Conservation (phyloP, 2,888 invertebrate species). For the Pterostichus madidus region DNA sequence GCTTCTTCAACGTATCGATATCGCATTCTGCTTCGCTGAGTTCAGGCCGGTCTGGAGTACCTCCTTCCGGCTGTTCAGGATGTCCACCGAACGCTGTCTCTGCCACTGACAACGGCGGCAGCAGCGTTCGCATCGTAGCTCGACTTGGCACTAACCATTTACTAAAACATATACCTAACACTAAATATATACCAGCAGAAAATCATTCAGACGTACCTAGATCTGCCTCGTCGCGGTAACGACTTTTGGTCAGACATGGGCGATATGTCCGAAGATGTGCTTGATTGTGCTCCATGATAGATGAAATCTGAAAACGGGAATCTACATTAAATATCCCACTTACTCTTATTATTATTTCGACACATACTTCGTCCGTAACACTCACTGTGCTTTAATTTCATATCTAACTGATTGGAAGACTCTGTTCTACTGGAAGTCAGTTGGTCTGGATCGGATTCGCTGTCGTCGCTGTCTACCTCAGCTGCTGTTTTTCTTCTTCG, state of each 20-base stretch:
- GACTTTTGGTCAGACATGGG: conserved; percentile 89
- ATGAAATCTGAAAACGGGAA: conserved; percentile 81
- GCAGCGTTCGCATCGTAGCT: conserved; percentile 81
- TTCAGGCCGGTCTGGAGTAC: conserved; percentile 80
- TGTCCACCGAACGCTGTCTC: conserved; percentile 80
- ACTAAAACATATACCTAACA: conserved; percentile 61
- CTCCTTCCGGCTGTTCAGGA: conserved; percentile 74
- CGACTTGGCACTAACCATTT: conserved; percentile 80
- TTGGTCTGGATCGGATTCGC: conserved; percentile 87
- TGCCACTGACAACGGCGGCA: conserved; percentile 82
- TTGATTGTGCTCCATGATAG: conserved; percentile 87
- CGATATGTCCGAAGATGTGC: conserved; percentile 88
- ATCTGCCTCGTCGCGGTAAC: conserved; percentile 83
- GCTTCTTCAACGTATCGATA: conserved; percentile 86
- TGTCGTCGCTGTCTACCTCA: conserved; percentile 86
- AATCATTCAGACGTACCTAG: conserved; percentile 46
- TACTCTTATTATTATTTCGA: conserved; percentile 38
- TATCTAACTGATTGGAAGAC: conserved; percentile 86
- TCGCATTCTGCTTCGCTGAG: conserved; percentile 86
- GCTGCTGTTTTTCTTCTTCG: conserved; percentile 82
- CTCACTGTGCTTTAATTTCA: conserved; percentile 86
- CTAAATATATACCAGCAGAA: neutral
- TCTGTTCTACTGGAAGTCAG: conserved; percentile 86
- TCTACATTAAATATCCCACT: conserved; percentile 53
- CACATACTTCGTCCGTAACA: conserved; percentile 69